Evolutionary conservation across 2,113 vertebrate species (phyloP).

Genomic region (Ochotona princeps): DNA sequence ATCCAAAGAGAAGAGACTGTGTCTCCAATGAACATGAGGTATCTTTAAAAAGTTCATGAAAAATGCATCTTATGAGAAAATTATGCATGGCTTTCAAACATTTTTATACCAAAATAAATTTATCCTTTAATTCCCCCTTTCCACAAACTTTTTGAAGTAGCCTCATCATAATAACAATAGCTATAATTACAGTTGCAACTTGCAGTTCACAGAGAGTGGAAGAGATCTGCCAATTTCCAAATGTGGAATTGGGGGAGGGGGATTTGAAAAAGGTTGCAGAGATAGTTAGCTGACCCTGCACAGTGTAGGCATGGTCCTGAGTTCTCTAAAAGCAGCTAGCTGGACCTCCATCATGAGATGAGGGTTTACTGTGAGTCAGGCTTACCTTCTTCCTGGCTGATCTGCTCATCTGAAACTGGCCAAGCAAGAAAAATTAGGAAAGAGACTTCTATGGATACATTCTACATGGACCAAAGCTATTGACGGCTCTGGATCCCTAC

Average conservation of each 20-base stretch:
- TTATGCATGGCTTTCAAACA: too few relatives aligned
- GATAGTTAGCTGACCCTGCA: background rate
- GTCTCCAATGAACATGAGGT: background rate
- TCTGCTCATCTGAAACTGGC: background rate
- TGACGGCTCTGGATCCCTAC: background rate
- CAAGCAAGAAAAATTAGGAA: background rate
- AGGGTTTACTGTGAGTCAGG: background rate
- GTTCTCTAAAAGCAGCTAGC: background rate
- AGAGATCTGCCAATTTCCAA: background rate
- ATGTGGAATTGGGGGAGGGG: too few relatives aligned
- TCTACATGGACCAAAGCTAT: background rate
- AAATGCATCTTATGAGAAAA: too few relatives aligned
- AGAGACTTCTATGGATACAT: background rate
- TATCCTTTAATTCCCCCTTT: too few relatives aligned
- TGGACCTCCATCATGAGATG: background rate
- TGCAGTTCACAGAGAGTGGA: background rate
- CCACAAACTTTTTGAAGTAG: too few relatives aligned
- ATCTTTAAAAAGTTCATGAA: too few relatives aligned
- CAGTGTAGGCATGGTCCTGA: background rate
- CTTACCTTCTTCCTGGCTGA: background rate
- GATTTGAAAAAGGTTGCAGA: background rate
- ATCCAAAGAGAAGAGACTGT: slow-evolving; percentile 25
- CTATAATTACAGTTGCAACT: background rate
- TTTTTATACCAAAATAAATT: too few relatives aligned
- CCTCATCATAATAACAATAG: background rate